phyloP scores from a whole-genome alignment of 2,113 vertebrate species.

The Caranx ignobilis region DNA sequence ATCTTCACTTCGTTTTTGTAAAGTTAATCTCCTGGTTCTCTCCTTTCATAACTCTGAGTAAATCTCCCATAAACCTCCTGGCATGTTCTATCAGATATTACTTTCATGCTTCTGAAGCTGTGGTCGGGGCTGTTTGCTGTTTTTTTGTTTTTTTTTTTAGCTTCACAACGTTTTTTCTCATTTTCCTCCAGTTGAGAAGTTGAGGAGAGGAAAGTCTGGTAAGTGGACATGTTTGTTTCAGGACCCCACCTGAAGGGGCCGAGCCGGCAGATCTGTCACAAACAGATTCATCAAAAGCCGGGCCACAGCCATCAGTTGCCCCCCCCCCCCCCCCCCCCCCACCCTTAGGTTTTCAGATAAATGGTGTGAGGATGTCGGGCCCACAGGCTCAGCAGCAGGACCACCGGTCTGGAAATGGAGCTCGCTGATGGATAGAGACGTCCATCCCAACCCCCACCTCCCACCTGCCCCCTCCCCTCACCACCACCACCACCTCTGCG shows the following conservation, averaged over 20 bases:
- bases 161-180: conserved; percentile 46
- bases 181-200: conserved; percentile 45
- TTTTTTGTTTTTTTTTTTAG: conserved; percentile 16
- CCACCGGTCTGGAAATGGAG: conserved; percentile 42
- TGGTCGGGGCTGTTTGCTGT: conserved; percentile 19
- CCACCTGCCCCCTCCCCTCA: background rate
- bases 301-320: background rate
- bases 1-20: conserved; percentile 71
- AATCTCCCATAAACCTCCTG: conserved; percentile 76
- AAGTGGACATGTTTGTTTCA: conserved; percentile 69
- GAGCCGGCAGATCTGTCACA: conserved; percentile 35
- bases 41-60: conserved; percentile 77
- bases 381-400: conserved; percentile 18
- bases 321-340: background rate
- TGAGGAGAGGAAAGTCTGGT: conserved; percentile 42
- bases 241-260: conserved; percentile 55
- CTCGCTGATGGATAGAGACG: conserved; percentile 69
- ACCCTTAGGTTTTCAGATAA: conserved; percentile 35
- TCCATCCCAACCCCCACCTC: conserved; percentile 30
- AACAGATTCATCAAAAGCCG: conserved; percentile 61
- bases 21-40: conserved; percentile 74
- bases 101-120: conserved; percentile 74
- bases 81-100: conserved; percentile 80
- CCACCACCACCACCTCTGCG: conserved; percentile 14
- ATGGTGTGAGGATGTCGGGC: conserved; percentile 49